Evolutionary conservation across 2,797 vertebrate species (phyloP).

Genomic region (Myotis planiceps): DNA sequence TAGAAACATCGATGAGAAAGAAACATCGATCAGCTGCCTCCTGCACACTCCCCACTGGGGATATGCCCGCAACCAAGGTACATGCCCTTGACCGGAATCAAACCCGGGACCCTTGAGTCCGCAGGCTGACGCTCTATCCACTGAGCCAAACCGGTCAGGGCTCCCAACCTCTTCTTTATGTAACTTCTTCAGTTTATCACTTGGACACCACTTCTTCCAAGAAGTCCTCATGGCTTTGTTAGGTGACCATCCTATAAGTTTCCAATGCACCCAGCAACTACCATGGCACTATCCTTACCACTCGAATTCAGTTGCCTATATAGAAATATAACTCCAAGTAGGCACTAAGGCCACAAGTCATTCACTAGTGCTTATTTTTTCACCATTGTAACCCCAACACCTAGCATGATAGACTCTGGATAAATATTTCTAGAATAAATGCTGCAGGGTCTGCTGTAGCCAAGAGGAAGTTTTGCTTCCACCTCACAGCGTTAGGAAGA

Average conservation of each 20-base stretch:
- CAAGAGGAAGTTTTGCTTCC: not conserved
- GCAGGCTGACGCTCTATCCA: too few species aligned
- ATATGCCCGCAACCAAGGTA: too few species aligned
- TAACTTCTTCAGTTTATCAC: not conserved
- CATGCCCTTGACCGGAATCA: too few species aligned
- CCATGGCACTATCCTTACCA: not conserved
- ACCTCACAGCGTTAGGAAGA: not conserved
- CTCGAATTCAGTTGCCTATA: not conserved
- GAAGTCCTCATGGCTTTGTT: not conserved
- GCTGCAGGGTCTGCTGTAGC: not conserved
- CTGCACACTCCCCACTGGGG: too few species aligned
- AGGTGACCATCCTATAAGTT: not conserved
- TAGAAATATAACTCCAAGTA: not conserved
- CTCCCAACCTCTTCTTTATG: not conserved
- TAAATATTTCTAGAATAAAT: constrained; percentile 31
- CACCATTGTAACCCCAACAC: not conserved
- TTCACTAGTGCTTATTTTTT: not conserved
- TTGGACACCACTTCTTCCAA: not conserved
- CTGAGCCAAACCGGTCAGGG: too few species aligned
- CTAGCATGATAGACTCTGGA: not conserved
- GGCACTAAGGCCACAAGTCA: not conserved
- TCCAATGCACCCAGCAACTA: not conserved
- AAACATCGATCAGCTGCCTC: too few species aligned
- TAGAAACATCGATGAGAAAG: too few species aligned
- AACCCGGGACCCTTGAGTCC: too few species aligned